Evolutionary conservation across 2,113 vertebrate species (phyloP), one percentile per base, ranked within the genome.

Genomic region (Notarius quadriscutis): DNA sequence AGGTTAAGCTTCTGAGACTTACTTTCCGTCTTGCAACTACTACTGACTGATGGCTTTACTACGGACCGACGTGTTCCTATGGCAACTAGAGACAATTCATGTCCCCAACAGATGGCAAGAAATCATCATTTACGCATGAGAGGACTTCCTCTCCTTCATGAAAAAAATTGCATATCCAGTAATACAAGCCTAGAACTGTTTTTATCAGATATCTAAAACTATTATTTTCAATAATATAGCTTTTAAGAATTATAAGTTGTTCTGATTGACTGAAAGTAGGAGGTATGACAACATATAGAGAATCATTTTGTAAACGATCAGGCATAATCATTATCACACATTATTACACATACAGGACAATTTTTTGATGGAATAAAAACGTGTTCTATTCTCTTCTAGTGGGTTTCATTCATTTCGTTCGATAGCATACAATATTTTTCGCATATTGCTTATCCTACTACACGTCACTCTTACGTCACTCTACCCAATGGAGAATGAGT

Each of bases 61-160:
- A 34, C 14, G n/a, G 84, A 78, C 74, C 50, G 65, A 78, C 2
- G 34, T 18, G 86, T 87, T 87, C 30, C 86, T 84, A 87, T 87
- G 72, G 81, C 81, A 84, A 87, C 81, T 77, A 77, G 57, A 60
- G 27, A 48, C 81, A 63, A 75, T 78, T 41, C 20, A 34, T 84
- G 81, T 84, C 72, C 81, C 5, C 8, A 78, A 62, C 86, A 87
- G 86, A 87, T 87, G 86, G 86, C 71, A 77, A 77, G 81, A 83
- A 87, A 87, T 41, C 27, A 77, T 83, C 3, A 30, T 77, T 77
- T 83, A 62, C 74, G 22, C 72, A 65, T 27, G 69, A 65, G 48
- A 65, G 20, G 10, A 72, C 48, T 50, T 17, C 65, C 80, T 74
- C 2, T 63, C 77, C n/a, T 51, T 55, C 58, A 18, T 34, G 48